Evolutionary conservation across 2,797 vertebrate species (phyloP).

Genomic region (Gastrophryne carolinensis): DNA sequence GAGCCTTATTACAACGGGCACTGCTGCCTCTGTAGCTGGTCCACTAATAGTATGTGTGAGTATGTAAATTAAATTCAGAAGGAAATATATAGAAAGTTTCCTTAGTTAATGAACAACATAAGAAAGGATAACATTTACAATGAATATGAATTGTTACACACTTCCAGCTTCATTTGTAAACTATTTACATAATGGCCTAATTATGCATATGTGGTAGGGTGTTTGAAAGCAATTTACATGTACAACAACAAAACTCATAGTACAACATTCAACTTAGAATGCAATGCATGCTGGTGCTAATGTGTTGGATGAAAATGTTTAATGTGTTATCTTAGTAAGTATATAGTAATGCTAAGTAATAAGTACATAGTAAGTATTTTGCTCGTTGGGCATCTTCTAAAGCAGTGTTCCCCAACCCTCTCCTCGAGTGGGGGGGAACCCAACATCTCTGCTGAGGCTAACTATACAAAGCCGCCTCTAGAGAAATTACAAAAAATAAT

Average conservation of each 20-base stretch:
- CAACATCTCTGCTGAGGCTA: too few relatives aligned
- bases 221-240: constrained; percentile 22
- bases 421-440: too few relatives aligned
- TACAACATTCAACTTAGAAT: not conserved
- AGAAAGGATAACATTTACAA: not conserved
- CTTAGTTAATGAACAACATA: not conserved
- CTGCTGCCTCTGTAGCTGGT: too few relatives aligned
- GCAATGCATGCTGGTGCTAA: too few relatives aligned
- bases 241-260: constrained; percentile 4
- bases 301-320: not conserved
- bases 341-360: too few relatives aligned
- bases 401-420: too few relatives aligned
- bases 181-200: constrained; percentile 31
- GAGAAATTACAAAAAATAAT: too few relatives aligned
- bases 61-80: constrained; percentile 5
- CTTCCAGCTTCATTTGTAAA: not conserved
- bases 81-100: not conserved
- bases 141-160: not conserved
- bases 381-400: too few relatives aligned
- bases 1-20: too few relatives aligned
- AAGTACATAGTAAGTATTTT: too few relatives aligned
- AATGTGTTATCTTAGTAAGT: not conserved
- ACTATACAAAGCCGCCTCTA: too few relatives aligned
- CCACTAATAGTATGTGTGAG: too few relatives aligned
- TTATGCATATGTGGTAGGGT: constrained; percentile 15